A percentile compares a stretch with the other conserved stretches of the same genome.
phyloP scores from a whole-genome alignment of 2,888 invertebrate species.

The Athalia rosae region DNA sequence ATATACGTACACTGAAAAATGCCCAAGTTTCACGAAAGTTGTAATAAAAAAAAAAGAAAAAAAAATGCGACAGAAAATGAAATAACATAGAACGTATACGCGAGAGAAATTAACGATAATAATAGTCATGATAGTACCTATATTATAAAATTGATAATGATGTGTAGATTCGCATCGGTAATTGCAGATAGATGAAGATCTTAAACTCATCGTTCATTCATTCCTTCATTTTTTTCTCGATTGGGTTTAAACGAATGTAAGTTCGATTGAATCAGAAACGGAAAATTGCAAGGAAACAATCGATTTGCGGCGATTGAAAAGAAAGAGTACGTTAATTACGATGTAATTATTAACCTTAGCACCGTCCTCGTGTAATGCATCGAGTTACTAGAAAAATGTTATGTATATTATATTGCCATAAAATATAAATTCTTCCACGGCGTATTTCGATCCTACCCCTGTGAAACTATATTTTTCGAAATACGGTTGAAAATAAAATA shows the following conservation, averaged over 20 bases:
- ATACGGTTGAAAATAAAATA: too few species aligned
- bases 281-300: neutral
- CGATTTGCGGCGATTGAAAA: neutral
- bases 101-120: conserved; percentile 33
- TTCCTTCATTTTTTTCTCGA: neutral
- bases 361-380: conserved; percentile 26
- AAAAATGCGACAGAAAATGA: neutral
- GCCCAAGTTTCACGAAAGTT: neutral
- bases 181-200: too few species aligned
- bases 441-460: too few species aligned
- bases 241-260: neutral
- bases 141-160: neutral
- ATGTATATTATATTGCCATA: too few species aligned
- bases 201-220: too few species aligned
- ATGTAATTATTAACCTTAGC: conserved; percentile 19
- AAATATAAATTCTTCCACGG: too few species aligned
- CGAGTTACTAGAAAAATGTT: neutral
- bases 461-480: too few species aligned
- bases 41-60: too few species aligned
- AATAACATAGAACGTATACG: conserved; percentile 24
- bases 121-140: neutral
- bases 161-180: conserved; percentile 4
- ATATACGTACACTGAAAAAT: neutral
- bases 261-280: neutral
- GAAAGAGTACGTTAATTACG: neutral